Conservation (phyloP, 2,888 invertebrate genomes). For the Myopa tessellatipennis region DNA sequence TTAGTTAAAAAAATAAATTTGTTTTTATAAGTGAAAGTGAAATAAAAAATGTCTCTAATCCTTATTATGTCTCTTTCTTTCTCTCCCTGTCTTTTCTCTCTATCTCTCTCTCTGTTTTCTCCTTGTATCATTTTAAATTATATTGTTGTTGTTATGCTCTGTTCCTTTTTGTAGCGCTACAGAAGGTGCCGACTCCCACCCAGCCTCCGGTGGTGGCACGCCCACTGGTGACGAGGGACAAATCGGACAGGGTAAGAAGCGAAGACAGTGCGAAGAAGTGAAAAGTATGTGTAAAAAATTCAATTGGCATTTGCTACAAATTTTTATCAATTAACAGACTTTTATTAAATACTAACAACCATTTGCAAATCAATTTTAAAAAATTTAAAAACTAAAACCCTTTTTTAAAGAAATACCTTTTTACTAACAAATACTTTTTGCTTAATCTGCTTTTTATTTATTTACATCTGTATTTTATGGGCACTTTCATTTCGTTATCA, state of each 20-base stretch:
- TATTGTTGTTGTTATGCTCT: constrained; percentile 41
- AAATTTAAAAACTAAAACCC: no score
- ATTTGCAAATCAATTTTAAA: neutral
- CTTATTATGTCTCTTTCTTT: neutral
- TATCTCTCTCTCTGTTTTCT: constrained; percentile 46
- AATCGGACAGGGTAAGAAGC: constrained; percentile 77
- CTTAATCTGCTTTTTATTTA: neutral
- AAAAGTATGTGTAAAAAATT: constrained; percentile 63
- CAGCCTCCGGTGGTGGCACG: constrained; percentile 80
- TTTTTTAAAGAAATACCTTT: no score
- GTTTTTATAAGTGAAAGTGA: neutral
- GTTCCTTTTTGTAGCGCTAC: constrained; percentile 77
- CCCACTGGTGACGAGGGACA: constrained; percentile 82
- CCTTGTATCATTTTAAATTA: constrained; percentile 18
- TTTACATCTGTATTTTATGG: neutral
- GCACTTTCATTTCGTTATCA: neutral
- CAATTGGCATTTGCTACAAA: constrained; percentile 54
- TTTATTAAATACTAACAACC: constrained; percentile 36
- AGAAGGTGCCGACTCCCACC: constrained; percentile 90
- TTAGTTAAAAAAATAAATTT: no score
- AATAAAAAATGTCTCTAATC: neutral
- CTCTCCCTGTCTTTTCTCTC: neutral
- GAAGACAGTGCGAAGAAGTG: constrained; percentile 48
- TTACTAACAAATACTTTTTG: constrained; percentile 31
- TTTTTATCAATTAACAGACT: constrained; percentile 32